Percentiles rank a stretch among this genome's conserved stretches.
These are phyloP conservation scores for Rallus crepitans DNA, from an alignment of 2,797 vertebrate species.

Conservation along the genomic window DNA sequence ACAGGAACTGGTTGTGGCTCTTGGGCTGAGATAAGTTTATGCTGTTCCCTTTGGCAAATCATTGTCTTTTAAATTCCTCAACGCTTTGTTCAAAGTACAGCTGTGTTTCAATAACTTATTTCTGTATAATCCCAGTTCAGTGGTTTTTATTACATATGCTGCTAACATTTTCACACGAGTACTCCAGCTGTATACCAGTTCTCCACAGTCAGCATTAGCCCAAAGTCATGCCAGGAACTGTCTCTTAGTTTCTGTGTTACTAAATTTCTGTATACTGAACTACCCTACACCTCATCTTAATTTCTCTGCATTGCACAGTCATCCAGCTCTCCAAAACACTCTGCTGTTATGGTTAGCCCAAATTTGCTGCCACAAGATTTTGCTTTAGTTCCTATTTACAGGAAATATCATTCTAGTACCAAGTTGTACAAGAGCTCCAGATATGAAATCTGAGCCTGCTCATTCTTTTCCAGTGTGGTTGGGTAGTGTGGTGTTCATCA, in stretches of 20 bases:
- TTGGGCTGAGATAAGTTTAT: conserved; percentile 51
- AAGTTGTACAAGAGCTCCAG: conserved; percentile 5
- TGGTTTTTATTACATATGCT: conserved; percentile 49
- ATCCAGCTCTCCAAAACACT: neutral
- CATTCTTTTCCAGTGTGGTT: neutral
- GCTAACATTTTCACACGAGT: conserved; percentile 59
- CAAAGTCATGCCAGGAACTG: conserved; percentile 13
- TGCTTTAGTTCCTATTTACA: neutral
- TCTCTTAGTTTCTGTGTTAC: neutral
- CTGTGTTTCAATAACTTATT: conserved; percentile 64
- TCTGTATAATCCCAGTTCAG: conserved; percentile 42
- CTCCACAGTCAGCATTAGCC: neutral
- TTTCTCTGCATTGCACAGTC: neutral
- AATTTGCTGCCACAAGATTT: neutral
- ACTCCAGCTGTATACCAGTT: conserved; percentile 26
- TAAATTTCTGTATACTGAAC: neutral
- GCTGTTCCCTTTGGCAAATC: conserved; percentile 59
- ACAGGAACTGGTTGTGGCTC: conserved; percentile 58
- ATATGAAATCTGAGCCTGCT: neutral
- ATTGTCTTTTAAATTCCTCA: conserved; percentile 53
- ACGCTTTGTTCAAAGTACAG: conserved; percentile 45
- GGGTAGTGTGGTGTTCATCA: neutral
- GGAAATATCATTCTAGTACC: neutral
- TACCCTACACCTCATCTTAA: neutral
- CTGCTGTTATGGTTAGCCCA: neutral